phyloP scores from a whole-genome alignment of 92 coral and sea anemone genomes.

The Epizoanthus ramosus region DNA sequence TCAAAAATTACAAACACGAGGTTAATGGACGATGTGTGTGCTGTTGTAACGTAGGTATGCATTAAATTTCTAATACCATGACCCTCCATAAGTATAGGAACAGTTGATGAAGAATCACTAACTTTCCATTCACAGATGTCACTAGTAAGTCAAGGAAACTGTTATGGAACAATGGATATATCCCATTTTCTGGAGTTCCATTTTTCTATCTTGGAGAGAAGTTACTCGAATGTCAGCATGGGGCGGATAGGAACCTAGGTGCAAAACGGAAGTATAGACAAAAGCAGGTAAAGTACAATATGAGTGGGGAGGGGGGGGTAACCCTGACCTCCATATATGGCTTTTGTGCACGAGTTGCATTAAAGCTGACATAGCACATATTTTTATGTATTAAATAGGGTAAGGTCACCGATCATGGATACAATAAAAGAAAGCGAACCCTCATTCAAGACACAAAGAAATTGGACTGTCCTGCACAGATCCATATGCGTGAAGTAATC shows the following conservation, averaged over 20 bases:
- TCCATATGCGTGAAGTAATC: slow-evolving; percentile 44
- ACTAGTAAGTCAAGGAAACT: neutral
- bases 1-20: neutral
- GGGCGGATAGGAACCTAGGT: neutral
- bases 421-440: slow-evolving; percentile 14
- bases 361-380: slow-evolving; percentile 9
- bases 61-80: neutral
- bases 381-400: slow-evolving; percentile 3
- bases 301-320: slow-evolving; percentile 3
- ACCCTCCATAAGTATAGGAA: slow-evolving; percentile 7
- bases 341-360: neutral
- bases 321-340: slow-evolving; percentile 8
- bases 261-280: slow-evolving; percentile 2
- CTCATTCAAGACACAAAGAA: slow-evolving; percentile 48
- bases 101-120: slow-evolving; percentile 9
- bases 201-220: slow-evolving; percentile 41
- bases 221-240: slow-evolving; percentile 18
- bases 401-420: slow-evolving; percentile 40
- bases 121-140: neutral
- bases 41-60: slow-evolving; percentile 2
- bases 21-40: neutral
- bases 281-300: slow-evolving; percentile 8
- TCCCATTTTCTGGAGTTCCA: slow-evolving; percentile 47
- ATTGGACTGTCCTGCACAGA: slow-evolving; percentile 55
- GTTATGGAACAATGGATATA: slow-evolving; percentile 35